Percentiles rank a stretch among this genome's conserved stretches.
phyloP scores from a whole-genome alignment of 2,797 vertebrate genomes.

The Rhinogobio ventralis region DNA sequence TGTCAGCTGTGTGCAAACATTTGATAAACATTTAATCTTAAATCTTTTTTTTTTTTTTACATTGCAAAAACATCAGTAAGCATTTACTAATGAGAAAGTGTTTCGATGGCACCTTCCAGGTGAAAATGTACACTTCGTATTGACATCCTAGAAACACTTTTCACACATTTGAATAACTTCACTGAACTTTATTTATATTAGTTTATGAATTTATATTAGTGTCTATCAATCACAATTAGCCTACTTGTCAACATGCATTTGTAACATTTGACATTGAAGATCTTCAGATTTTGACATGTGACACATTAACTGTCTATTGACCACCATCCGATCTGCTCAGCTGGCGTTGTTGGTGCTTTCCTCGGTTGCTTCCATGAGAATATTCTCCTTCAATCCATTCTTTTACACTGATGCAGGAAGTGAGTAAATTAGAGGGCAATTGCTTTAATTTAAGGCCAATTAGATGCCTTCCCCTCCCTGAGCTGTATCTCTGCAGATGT shows the following conservation, averaged over 20 bases:
- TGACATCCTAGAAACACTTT: neutral
- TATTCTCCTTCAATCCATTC: slow-evolving; percentile 55
- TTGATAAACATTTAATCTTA: neutral
- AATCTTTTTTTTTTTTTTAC: neutral
- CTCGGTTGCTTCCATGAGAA: slow-evolving; percentile 60
- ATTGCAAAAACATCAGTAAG: neutral
- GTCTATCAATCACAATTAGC: neutral
- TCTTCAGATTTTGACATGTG: neutral
- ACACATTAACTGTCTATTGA: neutral
- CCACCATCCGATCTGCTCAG: neutral
- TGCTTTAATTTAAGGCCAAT: slow-evolving; percentile 78
- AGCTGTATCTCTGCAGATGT: slow-evolving; percentile 66
- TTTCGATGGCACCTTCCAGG: neutral
- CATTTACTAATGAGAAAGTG: neutral
- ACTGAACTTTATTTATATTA: neutral
- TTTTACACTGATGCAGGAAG: slow-evolving; percentile 74
- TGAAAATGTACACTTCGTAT: neutral
- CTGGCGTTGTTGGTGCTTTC: slow-evolving; percentile 60
- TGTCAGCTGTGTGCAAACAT: neutral
- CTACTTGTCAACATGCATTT: neutral
- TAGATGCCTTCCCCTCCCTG: slow-evolving; percentile 71
- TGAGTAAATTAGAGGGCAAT: slow-evolving; percentile 73
- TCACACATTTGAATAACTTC: neutral
- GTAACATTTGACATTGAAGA: neutral
- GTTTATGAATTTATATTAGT: neutral